Evolutionary conservation across 2,113 vertebrate species (phyloP), one percentile per base, ranked within the genome.

Genomic region (Mirounga angustirostris): DNA sequence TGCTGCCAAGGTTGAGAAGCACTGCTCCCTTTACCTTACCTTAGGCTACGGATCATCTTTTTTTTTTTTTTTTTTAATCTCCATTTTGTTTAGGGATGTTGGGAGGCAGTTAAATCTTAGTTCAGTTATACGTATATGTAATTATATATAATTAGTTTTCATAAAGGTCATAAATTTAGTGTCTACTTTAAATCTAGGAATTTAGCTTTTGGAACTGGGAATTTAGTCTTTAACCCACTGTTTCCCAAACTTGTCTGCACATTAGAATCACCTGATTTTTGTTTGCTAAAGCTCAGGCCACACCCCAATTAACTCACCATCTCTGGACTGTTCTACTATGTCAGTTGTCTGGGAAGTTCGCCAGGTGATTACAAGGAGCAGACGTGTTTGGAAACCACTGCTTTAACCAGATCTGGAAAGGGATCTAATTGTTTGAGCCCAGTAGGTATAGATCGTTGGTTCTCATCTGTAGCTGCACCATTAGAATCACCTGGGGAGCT

Each of bases 171-270:
- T 78, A 54, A 14, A 91, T 50, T 87, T 89, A 81, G 28, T 54
- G 28, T 78, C 22, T 89, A 4, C 13, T 80, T 91, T 63, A 76
- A 24, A 73, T 14, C 21, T 89, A 74, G 40, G 22, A 86, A 80
- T 63, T 69, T 91, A 97, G 52, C 40, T 87, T 87, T 86, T 96
- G 56, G 3, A 94, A 85, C 9, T 50, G 76, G 61, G 43, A 76
- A 58, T 71, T 67, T 74, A 82, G 56, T 65, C 24, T 59, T 83
- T 95, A 91, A 80, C 71, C 18, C 4, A 80, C 4, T 33, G 30
- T 67, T 95, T 94, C 40, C 24, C 67, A 94, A 82, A 87, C 1
- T 81, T 8, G 8, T 71, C 5, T 65, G 21, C 21, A 71, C 15
- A 46, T 79, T 22, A 63, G 50, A 96, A 33, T 84, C n/a, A 43